Base-by-base conservation (phyloP, 2,113 vertebrate genomes). In the Paramormyrops kingsleyae region DNA sequence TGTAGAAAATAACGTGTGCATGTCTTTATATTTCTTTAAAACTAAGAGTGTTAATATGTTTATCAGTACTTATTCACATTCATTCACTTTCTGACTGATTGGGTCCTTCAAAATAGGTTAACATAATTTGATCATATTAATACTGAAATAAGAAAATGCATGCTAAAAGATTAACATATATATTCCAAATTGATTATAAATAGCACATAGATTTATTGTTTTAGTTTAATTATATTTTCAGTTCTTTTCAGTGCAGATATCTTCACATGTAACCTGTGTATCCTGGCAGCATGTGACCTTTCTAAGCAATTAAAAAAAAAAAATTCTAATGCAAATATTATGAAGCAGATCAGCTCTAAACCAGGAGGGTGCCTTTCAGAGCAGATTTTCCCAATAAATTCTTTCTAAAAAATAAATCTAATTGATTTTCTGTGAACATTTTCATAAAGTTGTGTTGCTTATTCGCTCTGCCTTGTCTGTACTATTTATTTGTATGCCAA, bases 361-460 rank as follows among this genome's bases (percentile, higher is more conserved):
- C 59, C 93, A 91, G 93, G 59, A 80, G 84, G 90, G 92, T 90
- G 93, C 90, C 90, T 93, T 94, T 93, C 92, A 93, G 91, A 93
- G 91, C 92, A 93, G 92, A 92, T 94, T 74, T 49, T 42, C 84
- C 13, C 46, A 50, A 91, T 89, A 92, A 92, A 95, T 94, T 92
- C 91, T 95, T 95, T 95, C 92, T 94, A 91, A 91, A 92, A 92
- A 90, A 92, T 92, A 90, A 94, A 93, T 87, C 90, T 90, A 92
- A 80, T 91, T 52, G 13, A 87, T 87, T 89, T 91, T 91, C 50
- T 92, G 90, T 89, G 24, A 84, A 90, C 52, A 56, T 90, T 92
- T 91, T 92, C 62, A 87, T 53, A n/a, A 50, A 27, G 44, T 39
- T 50, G 27, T 49, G 27, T 86, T 90, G 47, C 27, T 24, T 90